phyloP scores from a whole-genome alignment of 2,888 invertebrate species.

The Perdita meconis region DNA sequence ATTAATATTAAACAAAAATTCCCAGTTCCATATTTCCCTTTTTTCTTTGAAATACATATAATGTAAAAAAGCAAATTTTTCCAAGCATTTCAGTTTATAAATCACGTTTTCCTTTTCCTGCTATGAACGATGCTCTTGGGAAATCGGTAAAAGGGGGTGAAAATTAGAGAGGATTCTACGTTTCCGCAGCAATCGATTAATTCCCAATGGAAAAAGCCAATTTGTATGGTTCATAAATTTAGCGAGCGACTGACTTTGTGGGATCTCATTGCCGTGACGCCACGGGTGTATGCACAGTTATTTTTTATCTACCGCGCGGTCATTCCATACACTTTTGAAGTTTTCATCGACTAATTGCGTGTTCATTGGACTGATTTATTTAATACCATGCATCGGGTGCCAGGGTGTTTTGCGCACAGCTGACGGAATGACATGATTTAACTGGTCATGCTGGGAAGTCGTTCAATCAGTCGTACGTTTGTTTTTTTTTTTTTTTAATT shows the following conservation, averaged over 20 bases:
- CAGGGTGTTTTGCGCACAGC: neutral
- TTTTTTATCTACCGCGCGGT: neutral
- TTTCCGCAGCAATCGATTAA: neutral
- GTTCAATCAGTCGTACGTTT: neutral
- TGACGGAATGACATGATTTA: slow-evolving; percentile 1
- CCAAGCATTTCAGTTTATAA: neutral
- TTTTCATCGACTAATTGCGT: slow-evolving; percentile 7
- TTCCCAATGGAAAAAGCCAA: slow-evolving; percentile 6
- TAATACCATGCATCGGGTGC: neutral
- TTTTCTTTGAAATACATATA: too few relatives aligned
- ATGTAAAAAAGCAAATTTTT: neutral
- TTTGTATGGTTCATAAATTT: slow-evolving; percentile 2
- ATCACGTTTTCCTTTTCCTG: neutral
- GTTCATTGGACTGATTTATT: neutral
- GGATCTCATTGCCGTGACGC: neutral
- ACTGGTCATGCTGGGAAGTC: neutral
- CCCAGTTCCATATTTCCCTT: too few relatives aligned
- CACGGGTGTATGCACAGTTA: neutral
- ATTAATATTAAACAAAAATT: too few relatives aligned
- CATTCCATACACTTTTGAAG: neutral
- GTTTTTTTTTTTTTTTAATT: neutral
- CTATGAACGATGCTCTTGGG: neutral
- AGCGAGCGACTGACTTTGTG: neutral
- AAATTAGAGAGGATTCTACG: slow-evolving; percentile 12
- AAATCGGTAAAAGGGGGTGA: neutral